A percentile compares a stretch with the other conserved stretches of the same genome.
Conservation (phyloP, 1,140 invertebrate genomes). For the Macrocentrus cingulum region DNA sequence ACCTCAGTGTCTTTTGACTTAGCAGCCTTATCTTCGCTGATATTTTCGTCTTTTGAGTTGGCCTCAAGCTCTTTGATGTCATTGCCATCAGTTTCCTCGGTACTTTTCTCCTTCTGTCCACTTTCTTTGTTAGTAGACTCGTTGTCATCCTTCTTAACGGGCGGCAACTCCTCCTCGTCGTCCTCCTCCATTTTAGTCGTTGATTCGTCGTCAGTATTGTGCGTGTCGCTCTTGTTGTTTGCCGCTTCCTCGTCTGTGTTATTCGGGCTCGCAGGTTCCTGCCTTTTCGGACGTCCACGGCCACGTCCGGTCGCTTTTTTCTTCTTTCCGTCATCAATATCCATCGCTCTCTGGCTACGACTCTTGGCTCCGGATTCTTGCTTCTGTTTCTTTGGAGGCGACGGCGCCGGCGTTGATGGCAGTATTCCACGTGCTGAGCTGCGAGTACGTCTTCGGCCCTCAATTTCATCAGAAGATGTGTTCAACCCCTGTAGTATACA, state of each 20-base stretch:
- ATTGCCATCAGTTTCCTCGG: constrained; percentile 32
- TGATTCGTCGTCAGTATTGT: constrained; percentile 45
- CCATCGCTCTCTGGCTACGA: no score
- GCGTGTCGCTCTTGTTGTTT: constrained; percentile 51
- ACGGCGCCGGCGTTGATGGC: constrained; percentile 46
- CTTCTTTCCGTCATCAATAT: no score
- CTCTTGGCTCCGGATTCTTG: constrained; percentile 46
- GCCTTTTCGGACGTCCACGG: constrained; percentile 53
- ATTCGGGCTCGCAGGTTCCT: constrained; percentile 50
- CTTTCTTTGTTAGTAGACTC: constrained; percentile 35
- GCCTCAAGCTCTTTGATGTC: constrained; percentile 25
- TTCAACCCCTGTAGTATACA: constrained; percentile 46
- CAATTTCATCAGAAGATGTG: constrained; percentile 48
- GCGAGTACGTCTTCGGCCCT: constrained; percentile 58
- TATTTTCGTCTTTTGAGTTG: constrained; percentile 47
- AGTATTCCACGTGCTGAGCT: constrained; percentile 54
- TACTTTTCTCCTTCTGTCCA: constrained; percentile 39
- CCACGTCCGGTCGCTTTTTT: constrained; percentile 43
- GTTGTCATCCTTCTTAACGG: constrained; percentile 36
- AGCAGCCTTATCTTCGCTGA: constrained; percentile 45
- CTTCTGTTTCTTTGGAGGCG: constrained; percentile 57
- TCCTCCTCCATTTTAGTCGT: constrained; percentile 55
- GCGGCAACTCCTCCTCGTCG: no score
- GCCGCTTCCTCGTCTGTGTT: constrained; percentile 49
- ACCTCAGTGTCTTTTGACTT: constrained; percentile 39